Percentiles rank a stretch among this genome's conserved stretches.
phyloP scores from a whole-genome alignment of 2,888 invertebrate species.

The Dysmachus trigonus region DNA sequence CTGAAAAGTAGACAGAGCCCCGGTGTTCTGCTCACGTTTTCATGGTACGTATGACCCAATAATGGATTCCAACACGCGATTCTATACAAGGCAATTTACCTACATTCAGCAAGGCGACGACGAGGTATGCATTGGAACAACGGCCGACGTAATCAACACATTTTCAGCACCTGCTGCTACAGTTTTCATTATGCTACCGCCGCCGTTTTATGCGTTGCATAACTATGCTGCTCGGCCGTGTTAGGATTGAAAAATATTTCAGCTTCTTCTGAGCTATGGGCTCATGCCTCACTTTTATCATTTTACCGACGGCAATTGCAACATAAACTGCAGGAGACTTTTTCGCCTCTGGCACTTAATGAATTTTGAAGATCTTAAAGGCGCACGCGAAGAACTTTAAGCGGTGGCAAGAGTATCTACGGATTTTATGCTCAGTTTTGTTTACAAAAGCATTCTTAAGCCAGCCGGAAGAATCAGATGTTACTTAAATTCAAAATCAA shows the following conservation, averaged over 20 bases:
- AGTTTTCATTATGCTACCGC: constrained; percentile 9
- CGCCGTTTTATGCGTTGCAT: constrained; percentile 11
- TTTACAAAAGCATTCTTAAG: neutral
- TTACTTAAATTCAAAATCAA: neutral
- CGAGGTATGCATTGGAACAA: neutral
- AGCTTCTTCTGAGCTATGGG: neutral
- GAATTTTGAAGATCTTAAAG: neutral
- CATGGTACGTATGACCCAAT: constrained; percentile 12
- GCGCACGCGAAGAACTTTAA: neutral
- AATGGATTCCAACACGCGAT: constrained; percentile 15
- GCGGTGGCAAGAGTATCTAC: neutral
- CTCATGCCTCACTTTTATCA: neutral
- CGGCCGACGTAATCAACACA: neutral
- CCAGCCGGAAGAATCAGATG: neutral
- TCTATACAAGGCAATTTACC: constrained; percentile 29
- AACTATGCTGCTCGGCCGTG: neutral
- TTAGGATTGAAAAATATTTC: neutral
- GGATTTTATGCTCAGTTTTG: too few species aligned
- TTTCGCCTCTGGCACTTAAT: neutral
- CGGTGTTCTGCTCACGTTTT: constrained; percentile 12
- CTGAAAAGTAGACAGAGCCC: constrained; percentile 1
- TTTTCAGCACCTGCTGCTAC: constrained; percentile 6
- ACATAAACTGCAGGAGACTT: neutral
- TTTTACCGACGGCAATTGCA: neutral
- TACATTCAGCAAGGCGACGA: constrained; percentile 23